Evolutionary conservation across 2,113 vertebrate species (phyloP).

Genomic region (Etheostoma cragini): DNA sequence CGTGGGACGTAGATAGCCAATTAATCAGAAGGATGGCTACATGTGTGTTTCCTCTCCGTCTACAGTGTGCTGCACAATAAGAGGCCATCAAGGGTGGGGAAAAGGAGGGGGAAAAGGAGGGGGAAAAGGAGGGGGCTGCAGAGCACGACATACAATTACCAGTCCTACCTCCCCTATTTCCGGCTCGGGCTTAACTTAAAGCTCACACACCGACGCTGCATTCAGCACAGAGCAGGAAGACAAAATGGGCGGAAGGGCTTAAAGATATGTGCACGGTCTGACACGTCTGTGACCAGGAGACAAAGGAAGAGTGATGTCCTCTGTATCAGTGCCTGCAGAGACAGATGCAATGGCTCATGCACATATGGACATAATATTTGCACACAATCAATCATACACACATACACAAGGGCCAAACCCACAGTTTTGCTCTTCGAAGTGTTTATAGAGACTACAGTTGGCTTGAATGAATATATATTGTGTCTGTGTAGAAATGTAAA

Average conservation of each 20-base stretch:
- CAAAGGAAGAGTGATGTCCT: constrained; percentile 31
- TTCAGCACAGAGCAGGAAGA: not conserved
- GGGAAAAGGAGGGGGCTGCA: not conserved
- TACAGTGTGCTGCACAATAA: constrained; percentile 14
- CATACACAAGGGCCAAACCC: not conserved
- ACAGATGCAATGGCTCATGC: constrained; percentile 23
- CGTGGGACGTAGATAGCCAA: constrained; percentile 28
- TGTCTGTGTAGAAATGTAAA: too few relatives aligned
- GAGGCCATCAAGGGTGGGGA: not conserved
- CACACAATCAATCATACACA: constrained; percentile 1
- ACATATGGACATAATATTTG: constrained; percentile 19
- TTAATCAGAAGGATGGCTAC: constrained; percentile 46
- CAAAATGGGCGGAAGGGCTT: constrained; percentile 24
- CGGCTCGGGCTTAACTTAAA: constrained; percentile 29
- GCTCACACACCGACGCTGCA: not conserved
- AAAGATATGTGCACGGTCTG: not conserved
- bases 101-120: too few relatives aligned
- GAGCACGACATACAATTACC: constrained; percentile 23
- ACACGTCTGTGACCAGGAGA: constrained; percentile 9
- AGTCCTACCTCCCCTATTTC: not conserved
- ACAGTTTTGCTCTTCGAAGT: constrained; percentile 7
- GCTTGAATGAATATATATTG: not conserved
- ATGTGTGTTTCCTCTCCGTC: constrained; percentile 28
- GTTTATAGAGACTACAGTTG: not conserved
- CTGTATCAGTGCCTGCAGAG: constrained; percentile 36